Percentiles rank a stretch among this genome's conserved stretches.
Evolutionary conservation across 1,140 invertebrate species (phyloP).

Genomic region (Bombus haemorrhoidalis): DNA sequence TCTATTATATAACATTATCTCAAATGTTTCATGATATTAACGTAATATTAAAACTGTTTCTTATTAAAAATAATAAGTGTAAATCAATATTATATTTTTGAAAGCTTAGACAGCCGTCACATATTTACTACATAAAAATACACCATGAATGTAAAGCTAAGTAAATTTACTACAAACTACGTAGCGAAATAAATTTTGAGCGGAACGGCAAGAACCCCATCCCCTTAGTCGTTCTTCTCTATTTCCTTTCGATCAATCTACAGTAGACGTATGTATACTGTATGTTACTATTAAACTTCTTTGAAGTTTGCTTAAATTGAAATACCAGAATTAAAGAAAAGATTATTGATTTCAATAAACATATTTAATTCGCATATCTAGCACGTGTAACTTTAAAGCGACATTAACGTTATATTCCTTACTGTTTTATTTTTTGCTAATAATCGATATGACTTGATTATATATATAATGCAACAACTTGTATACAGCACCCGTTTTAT

Average conservation of each 20-base stretch:
- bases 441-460: neutral
- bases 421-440: neutral
- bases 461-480: neutral
- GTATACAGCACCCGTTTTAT: neutral
- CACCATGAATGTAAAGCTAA: neutral
- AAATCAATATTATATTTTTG: neutral
- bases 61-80: neutral
- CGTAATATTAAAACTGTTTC: neutral
- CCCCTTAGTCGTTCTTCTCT: conserved; percentile 25
- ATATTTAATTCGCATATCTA: conserved; percentile 25
- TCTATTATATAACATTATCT: neutral
- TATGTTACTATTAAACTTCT: conserved; percentile 24
- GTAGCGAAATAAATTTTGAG: conserved; percentile 43
- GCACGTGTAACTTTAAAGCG: neutral
- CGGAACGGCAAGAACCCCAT: conserved; percentile 12
- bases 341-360: conserved; percentile 43
- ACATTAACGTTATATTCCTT: neutral
- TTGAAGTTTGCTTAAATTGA: conserved; percentile 40
- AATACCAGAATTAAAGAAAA: conserved; percentile 55
- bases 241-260: conserved; percentile 48
- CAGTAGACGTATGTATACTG: conserved; percentile 25
- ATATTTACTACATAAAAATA: neutral
- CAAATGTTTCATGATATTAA: neutral
- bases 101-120: too few relatives aligned
- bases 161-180: conserved; percentile 25